These are phyloP conservation scores for Scaptomyza montana DNA, from an alignment of 1,140 invertebrate genomes.

Conservation along the genomic window DNA sequence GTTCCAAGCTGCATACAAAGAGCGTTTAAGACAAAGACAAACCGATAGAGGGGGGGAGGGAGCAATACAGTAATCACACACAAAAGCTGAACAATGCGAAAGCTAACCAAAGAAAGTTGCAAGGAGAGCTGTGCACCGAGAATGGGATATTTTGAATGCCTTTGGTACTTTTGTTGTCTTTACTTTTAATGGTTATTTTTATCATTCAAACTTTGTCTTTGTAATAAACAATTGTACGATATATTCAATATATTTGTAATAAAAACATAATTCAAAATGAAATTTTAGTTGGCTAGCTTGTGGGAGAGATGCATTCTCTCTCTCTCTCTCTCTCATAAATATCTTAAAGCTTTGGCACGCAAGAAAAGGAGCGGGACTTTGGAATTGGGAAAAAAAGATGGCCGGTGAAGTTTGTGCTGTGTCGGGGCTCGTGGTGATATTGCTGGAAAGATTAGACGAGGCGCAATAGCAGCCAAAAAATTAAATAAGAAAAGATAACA, in stretches of 20 bases:
- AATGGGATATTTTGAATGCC: background rate
- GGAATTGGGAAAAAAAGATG: background rate
- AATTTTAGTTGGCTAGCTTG: too few relatives aligned
- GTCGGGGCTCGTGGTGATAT: slow-evolving; percentile 67
- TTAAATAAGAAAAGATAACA: slow-evolving; percentile 81
- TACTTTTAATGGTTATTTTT: too few relatives aligned
- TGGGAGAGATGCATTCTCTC: background rate
- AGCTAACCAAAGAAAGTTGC: background rate
- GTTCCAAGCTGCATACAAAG: slow-evolving; percentile 32
- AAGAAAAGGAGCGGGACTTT: slow-evolving; percentile 6
- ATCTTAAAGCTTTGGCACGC: background rate
- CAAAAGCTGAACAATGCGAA: background rate
- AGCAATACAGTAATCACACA: background rate
- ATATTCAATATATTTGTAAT: too few relatives aligned
- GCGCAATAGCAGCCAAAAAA: slow-evolving; percentile 73
- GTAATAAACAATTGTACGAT: too few relatives aligned
- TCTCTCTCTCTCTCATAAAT: background rate
- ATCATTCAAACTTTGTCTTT: too few relatives aligned
- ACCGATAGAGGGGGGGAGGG: background rate
- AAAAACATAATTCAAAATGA: too few relatives aligned
- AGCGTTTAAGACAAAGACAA: slow-evolving; percentile 6
- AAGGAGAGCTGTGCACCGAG: slow-evolving; percentile 11
- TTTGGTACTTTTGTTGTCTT: background rate
- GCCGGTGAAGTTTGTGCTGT: background rate
- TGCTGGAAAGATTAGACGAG: slow-evolving; percentile 73